Conservation (phyloP, 2,797 vertebrate genomes). For the Acanthurus leucopareius region DNA sequence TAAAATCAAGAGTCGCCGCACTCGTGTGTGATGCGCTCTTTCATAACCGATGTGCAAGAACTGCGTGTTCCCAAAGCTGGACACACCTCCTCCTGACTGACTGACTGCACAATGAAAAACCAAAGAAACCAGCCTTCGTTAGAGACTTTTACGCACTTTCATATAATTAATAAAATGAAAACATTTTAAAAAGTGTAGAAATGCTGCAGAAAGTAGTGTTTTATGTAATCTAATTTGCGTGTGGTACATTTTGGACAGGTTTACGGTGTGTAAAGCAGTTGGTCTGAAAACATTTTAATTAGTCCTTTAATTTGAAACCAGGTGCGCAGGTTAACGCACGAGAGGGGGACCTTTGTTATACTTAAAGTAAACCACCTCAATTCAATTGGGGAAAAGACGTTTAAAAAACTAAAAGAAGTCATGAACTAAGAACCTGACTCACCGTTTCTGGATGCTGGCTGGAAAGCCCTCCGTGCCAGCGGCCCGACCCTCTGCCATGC, state of each 20-base stretch:
- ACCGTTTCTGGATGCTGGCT: constrained; percentile 65
- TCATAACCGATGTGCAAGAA: constrained; percentile 52
- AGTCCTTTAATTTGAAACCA: rapidly evolving
- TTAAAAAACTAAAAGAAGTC: neutral
- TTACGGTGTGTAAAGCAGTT: neutral
- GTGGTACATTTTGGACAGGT: neutral
- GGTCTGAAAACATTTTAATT: neutral
- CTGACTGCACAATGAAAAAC: neutral
- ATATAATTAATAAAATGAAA: rapidly evolving
- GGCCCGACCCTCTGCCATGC: constrained; percentile 80
- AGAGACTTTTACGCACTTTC: neutral
- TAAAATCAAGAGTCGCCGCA: rapidly evolving
- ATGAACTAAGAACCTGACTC: constrained; percentile 30
- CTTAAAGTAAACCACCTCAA: too few species aligned
- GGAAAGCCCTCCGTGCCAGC: constrained; percentile 71
- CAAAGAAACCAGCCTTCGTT: neutral
- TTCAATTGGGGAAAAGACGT: too few species aligned
- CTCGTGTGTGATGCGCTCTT: constrained; percentile 2
- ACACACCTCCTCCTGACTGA: constrained; percentile 59
- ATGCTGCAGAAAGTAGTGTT: neutral
- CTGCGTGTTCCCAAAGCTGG: constrained; percentile 67
- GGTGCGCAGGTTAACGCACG: rapidly evolving
- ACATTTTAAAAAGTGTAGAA: neutral
- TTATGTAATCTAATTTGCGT: neutral
- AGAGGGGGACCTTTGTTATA: neutral